Percentiles rank a stretch among this genome's conserved stretches.
phyloP scores from a whole-genome alignment of 2,113 vertebrate genomes.

The Rousettus leschenaultii region DNA sequence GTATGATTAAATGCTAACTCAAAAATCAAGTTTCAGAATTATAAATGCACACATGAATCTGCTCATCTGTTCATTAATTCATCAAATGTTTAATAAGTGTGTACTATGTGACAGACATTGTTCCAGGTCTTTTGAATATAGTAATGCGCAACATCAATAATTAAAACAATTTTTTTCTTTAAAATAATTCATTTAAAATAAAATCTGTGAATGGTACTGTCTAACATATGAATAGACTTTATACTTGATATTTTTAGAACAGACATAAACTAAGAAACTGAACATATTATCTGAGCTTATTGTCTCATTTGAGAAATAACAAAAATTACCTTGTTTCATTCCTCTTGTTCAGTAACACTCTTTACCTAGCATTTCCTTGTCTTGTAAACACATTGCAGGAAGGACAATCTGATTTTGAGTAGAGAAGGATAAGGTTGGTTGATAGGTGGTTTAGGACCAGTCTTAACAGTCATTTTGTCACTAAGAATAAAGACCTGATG shows the following conservation, averaged over 20 bases:
- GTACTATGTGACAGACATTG: not conserved
- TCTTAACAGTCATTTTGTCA: not conserved
- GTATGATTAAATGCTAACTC: not conserved
- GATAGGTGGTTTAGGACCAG: not conserved
- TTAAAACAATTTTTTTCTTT: not conserved
- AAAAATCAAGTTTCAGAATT: constrained; percentile 5
- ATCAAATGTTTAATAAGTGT: not conserved
- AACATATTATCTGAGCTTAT: not conserved
- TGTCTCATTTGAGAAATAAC: not conserved
- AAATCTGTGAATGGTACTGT: not conserved
- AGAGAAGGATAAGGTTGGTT: not conserved
- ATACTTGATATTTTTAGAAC: not conserved
- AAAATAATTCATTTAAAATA: constrained; percentile 30
- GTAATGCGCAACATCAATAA: not conserved
- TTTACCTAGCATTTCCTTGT: not conserved
- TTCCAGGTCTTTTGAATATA: not conserved
- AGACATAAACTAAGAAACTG: not conserved
- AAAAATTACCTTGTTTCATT: not conserved
- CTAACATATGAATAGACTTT: not conserved
- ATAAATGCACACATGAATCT: not conserved
- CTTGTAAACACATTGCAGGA: not conserved
- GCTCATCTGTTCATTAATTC: not conserved
- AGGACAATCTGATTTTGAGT: not conserved
- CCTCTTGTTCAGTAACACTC: not conserved
- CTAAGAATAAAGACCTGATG: not conserved